Conservation (phyloP, 2,888 invertebrate species). For the Dichetophora obliterata region DNA sequence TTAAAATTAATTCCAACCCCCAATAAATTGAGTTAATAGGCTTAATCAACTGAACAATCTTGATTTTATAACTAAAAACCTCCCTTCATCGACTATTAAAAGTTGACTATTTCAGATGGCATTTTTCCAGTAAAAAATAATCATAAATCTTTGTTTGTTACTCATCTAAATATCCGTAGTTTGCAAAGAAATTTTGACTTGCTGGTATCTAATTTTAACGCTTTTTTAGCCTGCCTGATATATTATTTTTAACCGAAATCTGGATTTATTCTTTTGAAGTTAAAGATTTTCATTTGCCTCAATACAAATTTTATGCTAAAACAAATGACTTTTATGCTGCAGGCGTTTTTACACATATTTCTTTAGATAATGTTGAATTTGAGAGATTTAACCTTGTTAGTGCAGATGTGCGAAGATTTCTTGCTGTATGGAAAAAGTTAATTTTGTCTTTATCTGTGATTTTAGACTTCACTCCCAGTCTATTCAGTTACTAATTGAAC, state of each 20-base stretch:
- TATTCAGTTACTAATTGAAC: background rate
- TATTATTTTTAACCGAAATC: background rate
- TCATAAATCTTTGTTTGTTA: background rate
- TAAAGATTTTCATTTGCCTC: background rate
- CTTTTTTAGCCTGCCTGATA: background rate
- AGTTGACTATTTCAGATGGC: background rate
- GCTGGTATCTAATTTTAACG: background rate
- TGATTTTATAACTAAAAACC: background rate
- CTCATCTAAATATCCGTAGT: background rate
- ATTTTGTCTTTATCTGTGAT: background rate
- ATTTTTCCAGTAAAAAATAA: background rate
- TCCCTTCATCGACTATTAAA: background rate
- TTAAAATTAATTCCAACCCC: too few species aligned
- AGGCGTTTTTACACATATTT: background rate
- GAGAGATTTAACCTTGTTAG: background rate
- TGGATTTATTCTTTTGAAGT: constrained; percentile 7
- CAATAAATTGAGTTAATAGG: too few species aligned
- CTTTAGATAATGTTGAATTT: too few species aligned
- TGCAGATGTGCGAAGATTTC: background rate
- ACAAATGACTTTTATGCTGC: constrained; percentile 1
- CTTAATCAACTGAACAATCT: background rate
- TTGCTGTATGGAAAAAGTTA: background rate
- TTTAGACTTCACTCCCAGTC: background rate
- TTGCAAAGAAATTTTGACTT: background rate
- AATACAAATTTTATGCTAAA: background rate